Evolutionary conservation across 2,113 vertebrate genomes (phyloP).

Genomic region (Trachemys scripta): DNA sequence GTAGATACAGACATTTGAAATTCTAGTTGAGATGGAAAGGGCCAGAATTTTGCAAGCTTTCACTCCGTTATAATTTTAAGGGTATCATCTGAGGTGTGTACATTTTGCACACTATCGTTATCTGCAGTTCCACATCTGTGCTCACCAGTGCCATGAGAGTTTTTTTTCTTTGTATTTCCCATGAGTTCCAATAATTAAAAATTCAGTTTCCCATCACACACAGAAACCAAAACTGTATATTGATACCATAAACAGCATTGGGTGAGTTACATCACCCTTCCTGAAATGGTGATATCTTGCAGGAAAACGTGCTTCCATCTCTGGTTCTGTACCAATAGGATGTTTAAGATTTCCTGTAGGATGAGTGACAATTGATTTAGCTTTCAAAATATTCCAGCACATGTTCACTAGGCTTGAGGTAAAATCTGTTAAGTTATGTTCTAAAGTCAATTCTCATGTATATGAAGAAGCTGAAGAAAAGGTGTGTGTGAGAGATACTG

Average conservation of each 20-base stretch:
- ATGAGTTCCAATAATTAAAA: neutral
- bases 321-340: neutral
- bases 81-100: neutral
- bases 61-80: neutral
- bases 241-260: neutral
- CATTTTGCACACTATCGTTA: neutral
- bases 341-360: neutral
- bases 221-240: neutral
- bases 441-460: neutral
- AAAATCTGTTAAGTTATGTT: rapidly evolving
- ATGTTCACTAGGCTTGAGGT: neutral
- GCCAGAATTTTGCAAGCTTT: neutral
- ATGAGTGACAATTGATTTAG: neutral
- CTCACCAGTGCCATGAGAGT: neutral
- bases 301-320: neutral
- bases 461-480: neutral
- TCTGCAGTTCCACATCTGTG: neutral
- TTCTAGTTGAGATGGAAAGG: neutral
- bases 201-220: neutral
- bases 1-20: neutral
- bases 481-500: neutral
- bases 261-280: neutral
- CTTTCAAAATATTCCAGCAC: neutral
- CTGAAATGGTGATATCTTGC: neutral
- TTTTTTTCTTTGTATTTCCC: neutral